Base-by-base conservation (phyloP, 1,140 invertebrate genomes). In the Drosophila busckii region DNA sequence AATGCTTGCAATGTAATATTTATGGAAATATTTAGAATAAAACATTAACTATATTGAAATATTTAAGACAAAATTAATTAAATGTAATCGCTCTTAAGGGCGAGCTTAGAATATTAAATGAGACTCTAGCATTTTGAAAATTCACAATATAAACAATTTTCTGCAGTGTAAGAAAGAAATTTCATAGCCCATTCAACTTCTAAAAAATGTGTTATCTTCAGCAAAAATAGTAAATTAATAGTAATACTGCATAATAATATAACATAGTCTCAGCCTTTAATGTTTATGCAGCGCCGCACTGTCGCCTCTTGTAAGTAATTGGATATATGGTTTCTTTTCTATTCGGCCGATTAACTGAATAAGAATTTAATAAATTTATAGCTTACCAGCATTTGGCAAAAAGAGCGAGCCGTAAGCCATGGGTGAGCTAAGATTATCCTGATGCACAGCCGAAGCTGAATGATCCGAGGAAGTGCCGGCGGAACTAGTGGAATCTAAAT, bases 401-500 rank as follows among this genome's bases (percentile, higher is more conserved):
- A 85, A 86, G 31, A 87, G 54, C 3, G 82, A 63, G 1, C 80
- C 82, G 29, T 86, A 86, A 50, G 82, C 75, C 53, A 85, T 71
- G 1, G 85, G 82, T 5, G 84, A 86, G 37, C 78, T 86, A n/a
- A 86, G 73, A 16, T 70, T 75, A 48, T 86, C 85, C 44, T 87
- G 85, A 20, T 85, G 78, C 26, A 63, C 59, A 10, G 82, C 63
- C 3, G 84, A 84, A 10, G 82, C 63, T 4, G 84, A 84, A 53
- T 86, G 83, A 26, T 87, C 85, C 15, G 84, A 86, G 13, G 63
- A 75, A 4, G 85, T 85, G 67, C 85, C 85, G 65, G 58, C 85
- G 69, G 85, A 87, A 48, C 84, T 86, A 15, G 85, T 87, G 0
- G 85, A 87, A 22, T 87, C 85, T 54, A 87, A 56, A 37, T 87